Conservation (phyloP, 2,888 invertebrate genomes). For the Automeris io region DNA sequence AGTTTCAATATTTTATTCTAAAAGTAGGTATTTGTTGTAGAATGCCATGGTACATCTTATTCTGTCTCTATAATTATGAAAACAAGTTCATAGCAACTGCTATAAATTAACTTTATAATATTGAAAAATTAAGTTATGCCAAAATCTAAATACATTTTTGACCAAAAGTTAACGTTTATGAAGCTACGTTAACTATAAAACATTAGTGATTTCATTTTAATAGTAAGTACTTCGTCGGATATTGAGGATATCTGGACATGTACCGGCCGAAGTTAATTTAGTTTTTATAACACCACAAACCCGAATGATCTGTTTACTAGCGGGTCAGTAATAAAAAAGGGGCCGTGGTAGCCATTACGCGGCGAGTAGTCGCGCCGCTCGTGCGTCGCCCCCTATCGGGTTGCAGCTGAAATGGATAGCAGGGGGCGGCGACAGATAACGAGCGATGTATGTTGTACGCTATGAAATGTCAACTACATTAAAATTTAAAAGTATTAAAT, state of each 20-base stretch:
- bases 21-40: too few relatives aligned
- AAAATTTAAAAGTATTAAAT: too few relatives aligned
- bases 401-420: slow-evolving; percentile 73
- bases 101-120: too few relatives aligned
- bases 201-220: slow-evolving; percentile 58
- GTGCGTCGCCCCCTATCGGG: slow-evolving; percentile 73
- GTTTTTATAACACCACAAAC: slow-evolving; percentile 77
- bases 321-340: slow-evolving; percentile 76
- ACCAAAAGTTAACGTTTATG: too few relatives aligned
- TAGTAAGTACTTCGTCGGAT: slow-evolving; percentile 40
- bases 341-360: slow-evolving; percentile 70
- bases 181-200: slow-evolving; percentile 49
- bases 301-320: slow-evolving; percentile 78
- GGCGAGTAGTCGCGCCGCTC: slow-evolving; percentile 58
- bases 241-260: slow-evolving; percentile 64
- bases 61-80: too few relatives aligned
- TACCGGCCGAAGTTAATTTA: slow-evolving; percentile 71
- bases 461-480: slow-evolving; percentile 60
- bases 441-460: slow-evolving; percentile 60
- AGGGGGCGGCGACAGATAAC: slow-evolving; percentile 73
- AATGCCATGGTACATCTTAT: too few relatives aligned
- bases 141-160: too few relatives aligned
- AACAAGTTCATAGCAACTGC: too few relatives aligned
- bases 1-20: too few relatives aligned
- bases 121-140: too few relatives aligned